Evolutionary conservation across 2,888 invertebrate species (phyloP), one percentile per base, ranked within the genome.

Genomic region (Heliconius hortense): DNA sequence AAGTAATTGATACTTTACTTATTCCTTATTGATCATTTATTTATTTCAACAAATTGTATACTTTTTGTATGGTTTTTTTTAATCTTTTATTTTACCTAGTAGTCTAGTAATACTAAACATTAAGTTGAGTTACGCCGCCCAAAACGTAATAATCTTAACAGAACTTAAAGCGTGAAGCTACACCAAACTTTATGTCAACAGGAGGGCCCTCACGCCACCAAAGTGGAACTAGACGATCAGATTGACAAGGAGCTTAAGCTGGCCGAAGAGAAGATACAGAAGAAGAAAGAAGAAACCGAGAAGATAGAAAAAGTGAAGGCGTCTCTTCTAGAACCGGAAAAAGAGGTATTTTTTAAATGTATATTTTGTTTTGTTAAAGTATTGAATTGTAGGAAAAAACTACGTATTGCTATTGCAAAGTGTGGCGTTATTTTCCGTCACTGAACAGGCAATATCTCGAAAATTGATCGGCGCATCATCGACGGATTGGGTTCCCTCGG

Each of bases 271-370:
- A 88, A 89, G 82, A 82, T 90, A 7, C 86, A 87, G 81, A 86
- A 89, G 84, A 86, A 89, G 79, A 86, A 84, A 5, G 88, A 89
- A 26, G 88, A 89, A 72, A 83, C 92, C 31, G 96, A 96, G 79
- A 95, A 96, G 81, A 94, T 96, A 60, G 97, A 97, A 87, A 96
- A 96, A 89, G 92, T 97, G 59, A 97, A 97, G 89, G 95, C 96
- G 4, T 90, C 96, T 53, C 89, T 94, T 81, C 95, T 91, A 87
- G 95, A 87, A 83, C 82, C 94, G 68, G 91, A 95, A 79, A 84
- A 92, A 31, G 93, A 93, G 89, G 93, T 92, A 48, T 48, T 21
- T 48, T 21, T 7, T 8, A 72, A 76, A 84, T 43, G 5, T 56
- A 24, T 10, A n/a, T 26, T 24, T 15, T 73, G 10, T n/a, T 10